A percentile compares a stretch with the other conserved stretches of the same genome.
phyloP scores from a whole-genome alignment of 2,888 invertebrate species.

The Sicus ferrugineus region DNA sequence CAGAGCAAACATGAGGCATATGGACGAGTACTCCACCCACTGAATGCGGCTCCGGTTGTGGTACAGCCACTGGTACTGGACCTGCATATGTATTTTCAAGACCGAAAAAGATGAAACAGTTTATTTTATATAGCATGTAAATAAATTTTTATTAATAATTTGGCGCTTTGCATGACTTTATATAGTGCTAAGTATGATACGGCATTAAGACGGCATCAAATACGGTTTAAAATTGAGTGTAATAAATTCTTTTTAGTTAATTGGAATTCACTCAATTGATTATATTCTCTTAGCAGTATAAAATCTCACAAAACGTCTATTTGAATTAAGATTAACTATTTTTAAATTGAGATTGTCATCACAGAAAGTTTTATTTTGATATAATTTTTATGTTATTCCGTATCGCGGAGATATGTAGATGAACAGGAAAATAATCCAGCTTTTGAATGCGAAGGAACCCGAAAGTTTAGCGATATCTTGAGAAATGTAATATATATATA shows the following conservation, averaged over 20 bases:
- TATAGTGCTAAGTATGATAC: background rate
- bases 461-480: too few relatives aligned
- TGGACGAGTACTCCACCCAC: slow-evolving; percentile 88
- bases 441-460: too few relatives aligned
- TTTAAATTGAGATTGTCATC: background rate
- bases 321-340: too few relatives aligned
- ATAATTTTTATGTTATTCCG: background rate
- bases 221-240: background rate
- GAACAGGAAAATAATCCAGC: too few relatives aligned
- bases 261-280: too few relatives aligned
- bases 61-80: slow-evolving; percentile 66
- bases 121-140: background rate
- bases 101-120: background rate
- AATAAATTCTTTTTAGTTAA: too few relatives aligned
- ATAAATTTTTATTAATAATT: background rate
- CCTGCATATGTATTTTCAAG: slow-evolving; percentile 48
- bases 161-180: background rate
- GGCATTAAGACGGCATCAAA: too few relatives aligned
- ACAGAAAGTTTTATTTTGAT: background rate
- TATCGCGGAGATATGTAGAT: too few relatives aligned
- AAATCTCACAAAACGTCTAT: background rate
- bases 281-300: background rate
- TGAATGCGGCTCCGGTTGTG: slow-evolving; percentile 76
- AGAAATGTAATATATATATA: too few relatives aligned
- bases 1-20: slow-evolving; percentile 89